phyloP scores from a whole-genome alignment of 2,797 vertebrate genomes.

The Zenarchopterus dispar region DNA sequence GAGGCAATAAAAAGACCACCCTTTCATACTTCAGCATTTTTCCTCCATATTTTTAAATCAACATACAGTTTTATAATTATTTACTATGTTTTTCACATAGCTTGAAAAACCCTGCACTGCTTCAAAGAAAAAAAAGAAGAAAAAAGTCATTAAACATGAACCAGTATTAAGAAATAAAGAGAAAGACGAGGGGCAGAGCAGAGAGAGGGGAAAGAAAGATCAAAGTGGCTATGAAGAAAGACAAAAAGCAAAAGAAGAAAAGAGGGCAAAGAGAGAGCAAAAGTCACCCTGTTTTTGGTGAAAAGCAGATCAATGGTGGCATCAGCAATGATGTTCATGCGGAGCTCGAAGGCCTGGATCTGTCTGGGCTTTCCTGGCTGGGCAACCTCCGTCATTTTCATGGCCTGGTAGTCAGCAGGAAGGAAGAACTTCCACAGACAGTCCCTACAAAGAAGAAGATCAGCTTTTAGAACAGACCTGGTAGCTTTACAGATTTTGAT shows the following conservation, averaged over 20 bases:
- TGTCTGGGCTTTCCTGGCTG: constrained; percentile 91
- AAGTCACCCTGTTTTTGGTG: constrained; percentile 95
- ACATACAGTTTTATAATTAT: constrained; percentile 20
- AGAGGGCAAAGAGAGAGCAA: neutral
- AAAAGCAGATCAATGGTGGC: constrained; percentile 98
- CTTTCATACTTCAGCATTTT: constrained; percentile 7
- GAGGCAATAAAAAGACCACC: constrained; percentile 8
- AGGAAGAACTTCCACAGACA: constrained; percentile 98
- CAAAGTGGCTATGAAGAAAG: constrained; percentile 13
- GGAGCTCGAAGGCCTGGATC: constrained; percentile 96
- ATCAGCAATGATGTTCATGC: constrained; percentile 99
- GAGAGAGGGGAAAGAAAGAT: constrained; percentile 27
- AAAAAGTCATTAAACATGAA: constrained; percentile 67
- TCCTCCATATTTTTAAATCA: constrained; percentile 28
- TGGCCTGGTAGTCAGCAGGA: constrained; percentile 94
- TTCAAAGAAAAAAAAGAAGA: constrained; percentile 17
- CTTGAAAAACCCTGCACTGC: constrained; percentile 38
- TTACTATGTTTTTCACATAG: constrained; percentile 48
- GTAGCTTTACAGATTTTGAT: too few relatives aligned
- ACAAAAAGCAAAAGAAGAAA: neutral
- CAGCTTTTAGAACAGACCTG: too few relatives aligned
- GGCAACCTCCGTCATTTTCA: constrained; percentile 91
- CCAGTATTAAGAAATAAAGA: constrained; percentile 45
- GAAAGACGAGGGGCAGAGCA: constrained; percentile 23
- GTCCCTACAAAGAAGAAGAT: constrained; percentile 81